A percentile compares a stretch with the other conserved stretches of the same genome.
Evolutionary conservation across 2,888 invertebrate species (phyloP).

Genomic region (Agapetus fuscipes): DNA sequence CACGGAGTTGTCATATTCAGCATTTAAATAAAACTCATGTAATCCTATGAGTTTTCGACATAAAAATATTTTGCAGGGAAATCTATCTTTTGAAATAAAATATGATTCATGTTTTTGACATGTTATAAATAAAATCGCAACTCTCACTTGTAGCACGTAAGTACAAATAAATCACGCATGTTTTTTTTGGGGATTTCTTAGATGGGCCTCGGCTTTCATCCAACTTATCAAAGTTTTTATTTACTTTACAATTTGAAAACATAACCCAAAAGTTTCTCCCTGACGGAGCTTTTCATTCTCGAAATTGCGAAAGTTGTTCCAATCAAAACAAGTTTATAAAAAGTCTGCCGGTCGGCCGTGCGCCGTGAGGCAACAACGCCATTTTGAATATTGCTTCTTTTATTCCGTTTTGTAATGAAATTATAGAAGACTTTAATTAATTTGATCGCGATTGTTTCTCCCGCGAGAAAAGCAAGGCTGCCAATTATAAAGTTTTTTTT

Average conservation of each 20-base stretch:
- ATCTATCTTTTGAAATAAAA: too few species aligned
- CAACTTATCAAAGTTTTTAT: constrained; percentile 18
- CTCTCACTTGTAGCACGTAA: too few species aligned
- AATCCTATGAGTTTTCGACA: too few species aligned
- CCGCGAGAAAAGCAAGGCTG: constrained; percentile 6
- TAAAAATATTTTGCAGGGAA: too few species aligned
- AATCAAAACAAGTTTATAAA: constrained; percentile 17
- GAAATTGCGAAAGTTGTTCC: constrained; percentile 20
- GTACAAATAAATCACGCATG: too few species aligned
- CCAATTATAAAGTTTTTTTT: constrained; percentile 4
- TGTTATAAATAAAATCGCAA: too few species aligned
- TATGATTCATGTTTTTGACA: too few species aligned
- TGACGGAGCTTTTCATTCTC: constrained; percentile 15
- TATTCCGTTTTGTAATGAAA: constrained; percentile 11
- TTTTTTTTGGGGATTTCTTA: too few species aligned
- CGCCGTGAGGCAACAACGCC: constrained; percentile 7
- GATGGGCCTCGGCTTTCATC: constrained; percentile 10
- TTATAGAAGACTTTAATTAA: constrained; percentile 19
- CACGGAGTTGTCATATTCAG: too few species aligned
- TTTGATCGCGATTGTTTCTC: constrained; percentile 17
- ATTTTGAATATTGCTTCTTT: constrained; percentile 18
- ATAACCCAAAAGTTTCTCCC: constrained; percentile 15
- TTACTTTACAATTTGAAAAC: constrained; percentile 16
- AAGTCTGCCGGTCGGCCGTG: constrained; percentile 5
- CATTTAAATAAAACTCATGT: too few species aligned